These are phyloP conservation scores for Serripes groenlandicus DNA, from an alignment of 2,888 invertebrate species.

Conservation along the genomic window DNA sequence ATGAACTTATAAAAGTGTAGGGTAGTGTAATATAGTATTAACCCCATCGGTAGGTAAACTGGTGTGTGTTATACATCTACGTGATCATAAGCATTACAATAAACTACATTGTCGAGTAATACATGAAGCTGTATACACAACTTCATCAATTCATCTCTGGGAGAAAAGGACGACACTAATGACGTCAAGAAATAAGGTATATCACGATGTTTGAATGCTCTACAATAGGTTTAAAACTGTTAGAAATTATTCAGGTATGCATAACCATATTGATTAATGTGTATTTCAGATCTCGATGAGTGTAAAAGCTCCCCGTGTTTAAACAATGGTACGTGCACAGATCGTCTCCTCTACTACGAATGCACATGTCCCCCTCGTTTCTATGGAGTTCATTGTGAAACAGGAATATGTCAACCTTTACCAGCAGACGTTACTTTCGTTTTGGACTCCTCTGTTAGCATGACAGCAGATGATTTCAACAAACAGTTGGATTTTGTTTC, in stretches of 20 bases:
- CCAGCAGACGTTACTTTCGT: conserved; percentile 50
- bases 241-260: not conserved
- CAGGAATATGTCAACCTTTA: conserved; percentile 39
- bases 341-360: conserved; percentile 5
- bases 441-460: conserved; percentile 45
- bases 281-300: not conserved
- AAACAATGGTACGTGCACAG: conserved; percentile 25
- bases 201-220: not conserved
- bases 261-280: not conserved
- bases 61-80: too few species aligned
- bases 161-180: too few species aligned
- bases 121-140: too few species aligned
- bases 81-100: too few species aligned
- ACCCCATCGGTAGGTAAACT: too few species aligned
- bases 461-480: conserved; percentile 34
- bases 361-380: conserved; percentile 24
- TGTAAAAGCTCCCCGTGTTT: conserved; percentile 26
- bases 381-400: conserved; percentile 31
- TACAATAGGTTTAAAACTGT: not conserved
- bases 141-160: too few species aligned
- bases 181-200: too few species aligned
- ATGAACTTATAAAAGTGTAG: too few species aligned
- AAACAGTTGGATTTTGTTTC: conserved; percentile 39
- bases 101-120: too few species aligned
- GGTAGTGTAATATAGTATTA: too few species aligned